A percentile compares a stretch with the other conserved stretches of the same genome.
Conservation (phyloP, 2,113 vertebrate species). For the Panthera leo region DNA sequence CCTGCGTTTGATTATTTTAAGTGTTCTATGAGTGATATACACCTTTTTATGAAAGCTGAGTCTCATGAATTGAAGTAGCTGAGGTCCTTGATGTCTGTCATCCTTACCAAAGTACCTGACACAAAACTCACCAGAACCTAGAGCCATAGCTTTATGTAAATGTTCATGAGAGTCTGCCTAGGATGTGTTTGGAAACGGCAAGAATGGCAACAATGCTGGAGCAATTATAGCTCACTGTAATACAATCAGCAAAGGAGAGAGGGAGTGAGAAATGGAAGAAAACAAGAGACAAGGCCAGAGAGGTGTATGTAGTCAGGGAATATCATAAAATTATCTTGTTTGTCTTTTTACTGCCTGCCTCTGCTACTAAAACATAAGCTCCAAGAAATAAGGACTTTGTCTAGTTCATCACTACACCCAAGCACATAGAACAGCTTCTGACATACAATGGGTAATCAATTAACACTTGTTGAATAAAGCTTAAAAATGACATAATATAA, state of each 20-base stretch:
- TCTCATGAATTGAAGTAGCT: constrained; percentile 54
- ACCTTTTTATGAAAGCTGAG: constrained; percentile 65
- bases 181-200: neutral
- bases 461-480: neutral
- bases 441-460: neutral
- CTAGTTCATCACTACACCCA: neutral
- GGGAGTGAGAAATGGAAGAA: neutral
- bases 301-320: neutral
- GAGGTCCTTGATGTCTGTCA: neutral
- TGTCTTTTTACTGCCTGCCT: neutral
- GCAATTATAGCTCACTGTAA: neutral
- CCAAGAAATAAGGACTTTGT: neutral
- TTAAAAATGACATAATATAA: neutral
- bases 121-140: constrained; percentile 6
- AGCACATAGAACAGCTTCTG: neutral
- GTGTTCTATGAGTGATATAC: neutral
- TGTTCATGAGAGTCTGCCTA: neutral
- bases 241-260: neutral
- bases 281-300: neutral
- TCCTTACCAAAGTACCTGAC: constrained; percentile 47
- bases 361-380: neutral
- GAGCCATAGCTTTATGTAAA: neutral
- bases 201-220: neutral
- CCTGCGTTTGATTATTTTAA: constrained; percentile 43
- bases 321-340: neutral